Evolutionary conservation across 1,140 invertebrate species (phyloP).

Genomic region (Caenorhabditis brenneri): DNA sequence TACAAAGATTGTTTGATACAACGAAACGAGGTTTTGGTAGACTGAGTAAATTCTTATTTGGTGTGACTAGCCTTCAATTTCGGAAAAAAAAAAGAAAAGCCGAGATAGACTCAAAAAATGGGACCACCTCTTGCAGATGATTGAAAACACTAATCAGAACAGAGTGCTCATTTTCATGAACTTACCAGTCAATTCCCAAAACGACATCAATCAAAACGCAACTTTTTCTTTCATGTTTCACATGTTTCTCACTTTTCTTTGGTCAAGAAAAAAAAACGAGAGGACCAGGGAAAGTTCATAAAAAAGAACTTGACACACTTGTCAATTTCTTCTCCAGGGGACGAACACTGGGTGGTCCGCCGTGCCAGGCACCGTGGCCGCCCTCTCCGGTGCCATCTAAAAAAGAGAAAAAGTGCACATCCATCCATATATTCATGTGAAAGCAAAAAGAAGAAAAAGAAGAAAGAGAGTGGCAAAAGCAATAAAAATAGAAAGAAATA

Average conservation of each 20-base stretch:
- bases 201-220: neutral
- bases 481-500: neutral
- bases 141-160: neutral
- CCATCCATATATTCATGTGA: conserved; percentile 27
- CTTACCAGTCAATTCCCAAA: conserved; percentile 11
- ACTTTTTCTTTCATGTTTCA: neutral
- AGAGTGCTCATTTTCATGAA: neutral
- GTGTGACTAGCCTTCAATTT: no score
- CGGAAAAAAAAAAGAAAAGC: no score
- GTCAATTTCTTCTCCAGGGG: neutral
- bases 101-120: neutral
- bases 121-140: neutral
- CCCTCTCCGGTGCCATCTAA: conserved; percentile 19
- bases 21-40: no score
- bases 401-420: conserved; percentile 31
- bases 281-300: neutral
- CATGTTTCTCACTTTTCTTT: neutral
- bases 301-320: conserved; percentile 38
- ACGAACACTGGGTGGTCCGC: conserved; percentile 25
- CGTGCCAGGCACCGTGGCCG: conserved; percentile 2
- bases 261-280: neutral
- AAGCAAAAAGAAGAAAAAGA: neutral
- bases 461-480: neutral
- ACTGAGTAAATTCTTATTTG: no score
- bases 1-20: no score